phyloP scores from a whole-genome alignment of 2,113 vertebrate species.

The Opisthocomus hoazin region DNA sequence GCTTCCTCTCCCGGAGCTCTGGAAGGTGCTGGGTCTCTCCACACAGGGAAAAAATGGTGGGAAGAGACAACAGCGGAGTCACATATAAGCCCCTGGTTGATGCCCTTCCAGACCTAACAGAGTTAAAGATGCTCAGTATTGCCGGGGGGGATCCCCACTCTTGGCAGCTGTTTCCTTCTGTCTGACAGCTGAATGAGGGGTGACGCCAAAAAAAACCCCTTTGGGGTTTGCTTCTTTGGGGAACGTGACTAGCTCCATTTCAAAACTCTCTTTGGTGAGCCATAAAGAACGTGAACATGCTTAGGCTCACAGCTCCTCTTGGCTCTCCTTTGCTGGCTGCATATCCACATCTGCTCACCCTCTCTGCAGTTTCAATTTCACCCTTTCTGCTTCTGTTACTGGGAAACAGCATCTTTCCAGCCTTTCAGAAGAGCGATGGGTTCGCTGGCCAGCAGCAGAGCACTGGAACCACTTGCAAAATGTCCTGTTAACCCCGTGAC shows the following conservation, averaged over 20 bases:
- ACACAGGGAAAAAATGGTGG: background rate
- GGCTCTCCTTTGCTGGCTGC: background rate
- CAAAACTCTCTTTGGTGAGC: background rate
- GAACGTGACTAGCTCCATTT: background rate
- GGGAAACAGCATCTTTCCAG: background rate
- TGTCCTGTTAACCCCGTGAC: background rate
- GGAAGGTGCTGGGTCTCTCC: background rate
- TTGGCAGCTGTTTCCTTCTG: background rate
- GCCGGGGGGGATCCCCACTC: background rate
- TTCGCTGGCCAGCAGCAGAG: background rate
- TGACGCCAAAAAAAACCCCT: background rate
- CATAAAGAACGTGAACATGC: background rate
- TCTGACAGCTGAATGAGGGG: background rate
- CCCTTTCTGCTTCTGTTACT: background rate
- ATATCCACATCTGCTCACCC: accelerated
- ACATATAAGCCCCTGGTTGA: background rate
- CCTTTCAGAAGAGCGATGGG: background rate
- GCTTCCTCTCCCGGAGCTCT: background rate
- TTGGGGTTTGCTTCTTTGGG: background rate
- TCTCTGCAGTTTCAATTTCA: background rate
- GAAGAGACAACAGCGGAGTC: background rate
- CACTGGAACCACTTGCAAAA: background rate
- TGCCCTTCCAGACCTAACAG: background rate
- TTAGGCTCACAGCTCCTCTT: background rate
- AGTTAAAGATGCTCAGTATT: background rate